Evolutionary conservation across 2,113 vertebrate species (phyloP).

Genomic region (Perca flavescens): DNA sequence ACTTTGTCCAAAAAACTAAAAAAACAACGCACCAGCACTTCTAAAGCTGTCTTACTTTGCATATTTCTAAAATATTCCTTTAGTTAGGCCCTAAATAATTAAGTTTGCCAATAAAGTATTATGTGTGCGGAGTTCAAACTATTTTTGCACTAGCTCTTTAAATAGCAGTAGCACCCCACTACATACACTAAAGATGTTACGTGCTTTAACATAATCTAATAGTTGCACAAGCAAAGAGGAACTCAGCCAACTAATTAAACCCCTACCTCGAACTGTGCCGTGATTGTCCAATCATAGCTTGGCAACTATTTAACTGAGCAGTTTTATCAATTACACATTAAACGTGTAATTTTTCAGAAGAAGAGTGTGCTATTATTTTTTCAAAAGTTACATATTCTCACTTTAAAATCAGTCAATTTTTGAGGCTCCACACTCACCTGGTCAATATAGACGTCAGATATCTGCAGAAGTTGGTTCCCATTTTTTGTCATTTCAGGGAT

Average conservation of each 20-base stretch:
- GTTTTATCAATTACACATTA: too few relatives aligned
- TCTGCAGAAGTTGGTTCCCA: conserved; percentile 89
- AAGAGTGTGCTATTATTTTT: background rate
- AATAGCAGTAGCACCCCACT: background rate
- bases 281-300: background rate
- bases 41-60: background rate
- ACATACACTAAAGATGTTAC: background rate
- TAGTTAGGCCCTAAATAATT: background rate
- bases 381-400: background rate
- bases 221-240: background rate
- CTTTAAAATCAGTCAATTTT: background rate
- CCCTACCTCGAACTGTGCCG: background rate
- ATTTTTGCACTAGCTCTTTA: too few relatives aligned
- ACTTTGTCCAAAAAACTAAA: too few relatives aligned
- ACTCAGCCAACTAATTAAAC: background rate
- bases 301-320: background rate
- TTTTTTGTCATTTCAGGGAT: conserved; percentile 89
- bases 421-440: conserved; percentile 81
- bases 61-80: background rate
- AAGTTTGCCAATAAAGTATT: background rate
- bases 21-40: too few relatives aligned
- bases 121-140: background rate
- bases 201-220: background rate
- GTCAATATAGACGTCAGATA: conserved; percentile 84
- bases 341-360: too few relatives aligned